Percentiles rank a stretch among this genome's conserved stretches.
These are phyloP conservation scores for Ormyrus pomaceus DNA, from an alignment of 2,888 invertebrate genomes.

Conservation along the genomic window DNA sequence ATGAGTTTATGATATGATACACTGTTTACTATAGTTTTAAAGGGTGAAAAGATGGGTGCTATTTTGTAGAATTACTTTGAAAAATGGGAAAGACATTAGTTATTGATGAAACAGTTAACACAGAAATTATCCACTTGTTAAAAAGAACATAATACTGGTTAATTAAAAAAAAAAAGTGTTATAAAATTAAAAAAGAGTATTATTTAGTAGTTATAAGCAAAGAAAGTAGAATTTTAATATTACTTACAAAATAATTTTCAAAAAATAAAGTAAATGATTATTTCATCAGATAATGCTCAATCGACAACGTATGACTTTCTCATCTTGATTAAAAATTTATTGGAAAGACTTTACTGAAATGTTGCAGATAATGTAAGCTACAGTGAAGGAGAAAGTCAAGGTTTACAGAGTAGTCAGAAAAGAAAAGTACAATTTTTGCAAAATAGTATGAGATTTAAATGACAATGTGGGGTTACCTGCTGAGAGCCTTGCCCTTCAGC, in stretches of 20 bases:
- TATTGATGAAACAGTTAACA: conserved; percentile 26
- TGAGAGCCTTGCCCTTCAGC: conserved; percentile 88
- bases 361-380: conserved; percentile 2
- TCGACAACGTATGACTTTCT: conserved; percentile 13
- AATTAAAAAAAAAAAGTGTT: no score
- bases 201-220: no score
- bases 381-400: conserved; percentile 28
- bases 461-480: conserved; percentile 83
- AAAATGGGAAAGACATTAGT: conserved; percentile 5
- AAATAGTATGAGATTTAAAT: conserved; percentile 62
- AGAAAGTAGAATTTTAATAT: no score
- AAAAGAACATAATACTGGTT: no score
- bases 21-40: not conserved
- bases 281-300: not conserved
- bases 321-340: conserved; percentile 13
- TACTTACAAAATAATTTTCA: not conserved
- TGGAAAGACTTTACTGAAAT: conserved; percentile 5
- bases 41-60: conserved; percentile 27
- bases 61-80: conserved; percentile 11
- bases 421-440: conserved; percentile 22
- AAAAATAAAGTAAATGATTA: conserved; percentile 1
- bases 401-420: conserved; percentile 34
- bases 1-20: conserved; percentile 35
- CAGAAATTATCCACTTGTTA: not conserved
- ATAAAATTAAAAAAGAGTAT: no score